Percentiles rank a stretch among this genome's conserved stretches.
Conservation (phyloP, 1,140 invertebrate genomes). For the Orchesella cincta region DNA sequence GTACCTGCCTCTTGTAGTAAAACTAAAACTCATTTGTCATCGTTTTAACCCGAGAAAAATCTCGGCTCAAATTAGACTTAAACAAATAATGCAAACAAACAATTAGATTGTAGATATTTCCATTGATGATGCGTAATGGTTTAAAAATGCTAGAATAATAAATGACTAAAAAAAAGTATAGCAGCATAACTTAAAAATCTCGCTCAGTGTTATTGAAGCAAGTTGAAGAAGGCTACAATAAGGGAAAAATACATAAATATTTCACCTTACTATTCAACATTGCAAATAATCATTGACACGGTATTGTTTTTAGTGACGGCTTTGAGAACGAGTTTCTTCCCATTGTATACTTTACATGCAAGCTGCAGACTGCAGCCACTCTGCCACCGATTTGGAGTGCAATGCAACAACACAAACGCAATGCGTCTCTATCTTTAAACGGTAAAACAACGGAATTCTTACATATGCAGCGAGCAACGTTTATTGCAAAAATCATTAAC, state of each 20-base stretch:
- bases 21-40: slow-evolving; percentile 12
- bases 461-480: too few relatives aligned
- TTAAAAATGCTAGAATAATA: neutral
- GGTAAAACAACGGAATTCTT: too few relatives aligned
- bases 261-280: slow-evolving; percentile 5
- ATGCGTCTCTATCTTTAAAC: too few relatives aligned
- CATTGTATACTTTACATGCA: neutral
- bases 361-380: too few relatives aligned
- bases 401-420: too few relatives aligned
- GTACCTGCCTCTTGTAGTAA: too few relatives aligned
- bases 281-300: slow-evolving; percentile 23
- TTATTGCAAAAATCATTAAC: too few relatives aligned
- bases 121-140: too few relatives aligned
- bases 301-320: slow-evolving; percentile 23
- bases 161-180: neutral
- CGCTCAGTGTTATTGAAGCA: slow-evolving; percentile 6
- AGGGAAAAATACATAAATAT: slow-evolving; percentile 20
- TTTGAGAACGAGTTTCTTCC: slow-evolving; percentile 29
- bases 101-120: too few relatives aligned
- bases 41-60: slow-evolving; percentile 1
- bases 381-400: too few relatives aligned
- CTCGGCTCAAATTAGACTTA: too few relatives aligned
- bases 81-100: neutral
- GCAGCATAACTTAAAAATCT: neutral
- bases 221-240: neutral